phyloP scores from a whole-genome alignment of 2,113 vertebrate species.

The Emydura subglobosa region DNA sequence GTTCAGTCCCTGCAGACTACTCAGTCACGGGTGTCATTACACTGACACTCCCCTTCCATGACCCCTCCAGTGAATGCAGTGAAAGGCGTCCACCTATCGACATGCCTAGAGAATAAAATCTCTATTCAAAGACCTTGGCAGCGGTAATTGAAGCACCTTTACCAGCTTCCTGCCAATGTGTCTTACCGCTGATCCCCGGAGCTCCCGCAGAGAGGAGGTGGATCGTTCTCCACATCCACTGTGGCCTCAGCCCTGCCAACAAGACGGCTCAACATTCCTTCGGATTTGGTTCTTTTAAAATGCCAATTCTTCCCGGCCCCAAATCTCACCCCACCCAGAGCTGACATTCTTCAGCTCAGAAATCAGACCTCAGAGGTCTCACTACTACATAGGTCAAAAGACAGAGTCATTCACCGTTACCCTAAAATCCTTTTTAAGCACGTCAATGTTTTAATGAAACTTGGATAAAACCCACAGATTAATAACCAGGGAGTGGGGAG shows the following conservation, averaged over 20 bases:
- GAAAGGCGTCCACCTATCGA: neutral
- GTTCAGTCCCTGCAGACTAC: neutral
- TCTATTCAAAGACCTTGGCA: neutral
- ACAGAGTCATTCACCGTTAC: conserved; percentile 67
- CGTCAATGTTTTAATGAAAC: conserved; percentile 73
- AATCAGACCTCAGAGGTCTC: conserved; percentile 65
- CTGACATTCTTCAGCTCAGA: conserved; percentile 48
- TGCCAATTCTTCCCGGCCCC: neutral
- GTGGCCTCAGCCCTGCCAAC: neutral
- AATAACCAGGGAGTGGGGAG: conserved; percentile 50
- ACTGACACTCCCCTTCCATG: neutral
- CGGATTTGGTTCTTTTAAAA: neutral
- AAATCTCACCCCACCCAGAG: neutral
- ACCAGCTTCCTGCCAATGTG: conserved; percentile 1
- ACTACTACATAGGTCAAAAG: conserved; percentile 24
- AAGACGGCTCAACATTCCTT: neutral
- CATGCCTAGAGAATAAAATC: accelerated
- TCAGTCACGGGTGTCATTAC: neutral
- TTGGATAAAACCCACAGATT: conserved; percentile 69
- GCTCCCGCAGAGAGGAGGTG: neutral
- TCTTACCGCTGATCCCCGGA: neutral
- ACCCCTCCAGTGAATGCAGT: neutral
- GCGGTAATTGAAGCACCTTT: accelerated
- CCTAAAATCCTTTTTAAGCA: conserved; percentile 72
- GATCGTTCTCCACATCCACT: neutral